These are phyloP conservation scores for Ormyrus labotus DNA, from an alignment of 2,888 invertebrate species.

Conservation along the genomic window DNA sequence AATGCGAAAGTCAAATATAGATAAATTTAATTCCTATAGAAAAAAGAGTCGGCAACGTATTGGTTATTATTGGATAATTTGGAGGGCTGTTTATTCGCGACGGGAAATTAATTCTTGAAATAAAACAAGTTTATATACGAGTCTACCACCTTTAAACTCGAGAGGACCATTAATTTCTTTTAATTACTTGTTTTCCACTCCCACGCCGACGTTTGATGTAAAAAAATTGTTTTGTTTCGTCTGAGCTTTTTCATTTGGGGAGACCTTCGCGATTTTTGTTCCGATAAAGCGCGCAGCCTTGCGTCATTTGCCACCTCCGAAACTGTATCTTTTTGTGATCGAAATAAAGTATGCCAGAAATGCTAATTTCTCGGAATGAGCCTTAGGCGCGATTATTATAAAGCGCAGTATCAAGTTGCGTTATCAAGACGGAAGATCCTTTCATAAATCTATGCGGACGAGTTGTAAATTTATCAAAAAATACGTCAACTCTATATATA, in stretches of 20 bases:
- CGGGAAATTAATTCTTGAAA: no score
- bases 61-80: no score
- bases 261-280: conserved; percentile 32
- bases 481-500: no score
- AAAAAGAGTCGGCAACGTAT: no score
- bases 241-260: neutral
- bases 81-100: no score
- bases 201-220: neutral
- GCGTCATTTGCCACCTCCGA: conserved; percentile 39
- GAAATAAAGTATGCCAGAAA: conserved; percentile 34
- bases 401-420: conserved; percentile 30
- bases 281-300: conserved; percentile 22
- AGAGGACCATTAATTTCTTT: conserved; percentile 17
- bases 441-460: no score
- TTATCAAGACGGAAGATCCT: conserved; percentile 1
- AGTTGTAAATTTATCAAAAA: no score
- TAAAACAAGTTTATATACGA: neutral
- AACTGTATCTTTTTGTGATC: conserved; percentile 41
- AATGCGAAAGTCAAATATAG: no score
- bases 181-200: neutral
- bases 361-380: conserved; percentile 28
- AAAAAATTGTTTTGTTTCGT: conserved; percentile 10
- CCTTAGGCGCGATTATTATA: conserved; percentile 30
- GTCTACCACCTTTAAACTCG: neutral
- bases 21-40: no score